Evolutionary conservation across 2,888 invertebrate species (phyloP).

Genomic region (Acheta domesticus): DNA sequence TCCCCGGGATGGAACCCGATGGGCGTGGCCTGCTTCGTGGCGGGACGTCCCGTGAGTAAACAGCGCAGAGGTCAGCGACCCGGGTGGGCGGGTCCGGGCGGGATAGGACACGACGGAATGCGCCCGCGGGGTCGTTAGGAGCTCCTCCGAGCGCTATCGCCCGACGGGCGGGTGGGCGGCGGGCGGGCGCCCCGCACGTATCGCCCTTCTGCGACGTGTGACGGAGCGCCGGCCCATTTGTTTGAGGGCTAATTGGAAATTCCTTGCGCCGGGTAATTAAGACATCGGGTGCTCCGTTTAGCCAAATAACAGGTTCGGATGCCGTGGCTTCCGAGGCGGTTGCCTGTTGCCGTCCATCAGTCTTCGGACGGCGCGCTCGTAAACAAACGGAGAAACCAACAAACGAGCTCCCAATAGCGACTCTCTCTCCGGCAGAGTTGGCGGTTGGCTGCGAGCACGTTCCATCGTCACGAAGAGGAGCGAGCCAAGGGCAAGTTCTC

Average conservation of each 20-base stretch:
- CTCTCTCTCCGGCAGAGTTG: neutral
- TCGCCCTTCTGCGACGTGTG: neutral
- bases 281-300: neutral
- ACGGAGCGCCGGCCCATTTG: neutral
- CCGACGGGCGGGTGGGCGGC: no score
- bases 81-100: no score
- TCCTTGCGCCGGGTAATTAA: neutral
- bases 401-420: conserved; percentile 11
- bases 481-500: neutral
- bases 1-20: no score
- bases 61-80: no score
- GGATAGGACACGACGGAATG: no score
- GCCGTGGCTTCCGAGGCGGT: neutral
- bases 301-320: conserved; percentile 10
- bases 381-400: conserved; percentile 18
- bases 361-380: neutral
- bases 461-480: no score
- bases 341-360: neutral
- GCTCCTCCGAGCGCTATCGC: no score
- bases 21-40: no score
- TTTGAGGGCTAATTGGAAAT: conserved; percentile 11
- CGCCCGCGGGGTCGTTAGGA: no score
- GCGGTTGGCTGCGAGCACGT: no score
- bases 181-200: neutral
- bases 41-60: no score